These are phyloP conservation scores for Globodera ellingtonae DNA, from an alignment of 1,140 invertebrate genomes.

Conservation along the genomic window DNA sequence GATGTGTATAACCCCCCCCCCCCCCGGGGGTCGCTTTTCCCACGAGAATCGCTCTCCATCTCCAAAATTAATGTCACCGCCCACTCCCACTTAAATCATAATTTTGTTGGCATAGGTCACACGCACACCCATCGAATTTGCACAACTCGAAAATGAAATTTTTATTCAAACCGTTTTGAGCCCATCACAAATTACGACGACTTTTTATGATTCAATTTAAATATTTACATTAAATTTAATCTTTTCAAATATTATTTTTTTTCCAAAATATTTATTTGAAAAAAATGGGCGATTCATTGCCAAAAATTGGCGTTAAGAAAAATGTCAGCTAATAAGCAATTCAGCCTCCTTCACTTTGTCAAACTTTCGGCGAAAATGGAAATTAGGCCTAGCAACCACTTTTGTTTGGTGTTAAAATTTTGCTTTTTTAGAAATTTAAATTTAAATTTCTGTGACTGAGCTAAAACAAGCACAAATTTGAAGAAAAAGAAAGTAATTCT, in stretches of 20 bases:
- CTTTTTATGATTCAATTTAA: no score
- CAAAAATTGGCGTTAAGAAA: not conserved
- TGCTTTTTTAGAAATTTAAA: not conserved
- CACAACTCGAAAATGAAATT: no score
- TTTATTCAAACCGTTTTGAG: no score
- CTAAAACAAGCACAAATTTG: not conserved
- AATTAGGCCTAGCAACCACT: not conserved
- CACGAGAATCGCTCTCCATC: no score
- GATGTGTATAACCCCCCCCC: no score
- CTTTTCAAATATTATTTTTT: not conserved
- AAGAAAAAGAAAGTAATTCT: not conserved
- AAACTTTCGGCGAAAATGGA: not conserved
- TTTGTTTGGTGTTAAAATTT: constrained; percentile 4
- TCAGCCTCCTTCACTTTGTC: not conserved
- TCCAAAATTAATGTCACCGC: no score
- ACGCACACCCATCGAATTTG: no score
- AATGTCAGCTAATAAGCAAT: constrained; percentile 1
- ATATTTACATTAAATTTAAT: not conserved
- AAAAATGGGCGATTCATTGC: not conserved
- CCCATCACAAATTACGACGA: not conserved
- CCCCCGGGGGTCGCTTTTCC: no score
- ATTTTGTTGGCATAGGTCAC: no score
- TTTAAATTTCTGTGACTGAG: not conserved
- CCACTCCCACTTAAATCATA: no score
- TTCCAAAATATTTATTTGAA: not conserved